These are phyloP conservation scores for Prinia subflava DNA, from an alignment of 2,113 vertebrate species.

Conservation along the genomic window DNA sequence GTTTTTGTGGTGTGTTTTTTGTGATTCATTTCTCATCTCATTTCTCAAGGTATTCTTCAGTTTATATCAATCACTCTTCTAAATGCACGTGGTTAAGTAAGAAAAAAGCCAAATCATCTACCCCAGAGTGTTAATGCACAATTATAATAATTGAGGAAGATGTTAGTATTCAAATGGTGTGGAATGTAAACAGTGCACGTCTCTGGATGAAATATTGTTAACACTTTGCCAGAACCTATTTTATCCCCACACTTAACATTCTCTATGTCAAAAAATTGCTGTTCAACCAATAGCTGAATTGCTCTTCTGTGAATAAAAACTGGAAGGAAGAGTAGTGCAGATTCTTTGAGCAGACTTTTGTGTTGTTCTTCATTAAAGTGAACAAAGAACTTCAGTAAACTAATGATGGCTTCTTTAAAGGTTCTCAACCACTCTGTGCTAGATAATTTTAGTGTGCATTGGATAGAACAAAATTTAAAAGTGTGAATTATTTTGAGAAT, in stretches of 20 bases:
- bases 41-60: not conserved
- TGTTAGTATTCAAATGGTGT: not conserved
- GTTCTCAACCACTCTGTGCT: not conserved
- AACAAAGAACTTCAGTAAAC: not conserved
- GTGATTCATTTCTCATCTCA: not conserved
- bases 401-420: not conserved
- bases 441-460: not conserved
- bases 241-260: not conserved
- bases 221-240: not conserved
- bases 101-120: not conserved
- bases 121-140: not conserved
- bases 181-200: not conserved
- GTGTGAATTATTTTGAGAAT: not conserved
- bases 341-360: not conserved
- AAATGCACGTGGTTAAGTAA: not conserved
- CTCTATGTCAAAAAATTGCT: not conserved
- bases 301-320: not conserved
- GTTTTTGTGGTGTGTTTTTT: not conserved
- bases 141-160: rapidly evolving
- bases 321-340: not conserved
- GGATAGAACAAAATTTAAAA: not conserved
- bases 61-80: not conserved
- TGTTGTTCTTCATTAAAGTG: not conserved
- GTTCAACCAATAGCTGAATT: not conserved
- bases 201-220: not conserved